Evolutionary conservation across 2,113 vertebrate species (phyloP).

Genomic region (Riparia riparia): DNA sequence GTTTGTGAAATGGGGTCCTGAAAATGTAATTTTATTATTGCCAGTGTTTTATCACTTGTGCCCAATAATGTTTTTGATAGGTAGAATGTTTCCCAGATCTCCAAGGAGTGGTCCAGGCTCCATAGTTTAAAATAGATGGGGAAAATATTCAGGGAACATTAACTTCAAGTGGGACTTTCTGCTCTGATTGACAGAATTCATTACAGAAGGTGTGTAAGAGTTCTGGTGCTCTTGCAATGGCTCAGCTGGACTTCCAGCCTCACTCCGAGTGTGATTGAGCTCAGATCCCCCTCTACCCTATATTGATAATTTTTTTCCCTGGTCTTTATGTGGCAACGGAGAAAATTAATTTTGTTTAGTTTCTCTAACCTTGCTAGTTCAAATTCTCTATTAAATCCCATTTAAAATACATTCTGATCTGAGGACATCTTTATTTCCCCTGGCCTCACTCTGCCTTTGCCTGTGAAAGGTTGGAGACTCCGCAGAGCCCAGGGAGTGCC

Average conservation of each 20-base stretch:
- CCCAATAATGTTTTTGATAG: conserved; percentile 2
- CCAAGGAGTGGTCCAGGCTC: conserved; percentile 23
- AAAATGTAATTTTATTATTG: conserved; percentile 1
- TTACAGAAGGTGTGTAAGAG: conserved; percentile 33
- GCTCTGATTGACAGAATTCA: conserved; percentile 64
- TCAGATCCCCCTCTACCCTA: background rate
- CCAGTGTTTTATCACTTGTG: background rate
- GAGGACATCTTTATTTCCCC: background rate
- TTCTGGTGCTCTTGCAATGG: background rate
- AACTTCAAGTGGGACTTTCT: conserved; percentile 35
- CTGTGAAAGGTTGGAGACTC: background rate
- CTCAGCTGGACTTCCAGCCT: conserved; percentile 38
- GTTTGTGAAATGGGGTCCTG: background rate
- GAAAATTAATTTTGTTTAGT: background rate
- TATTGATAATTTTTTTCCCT: background rate
- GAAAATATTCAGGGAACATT: conserved; percentile 54
- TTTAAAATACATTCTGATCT: background rate
- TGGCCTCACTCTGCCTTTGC: background rate
- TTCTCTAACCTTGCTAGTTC: background rate
- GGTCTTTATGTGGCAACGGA: background rate
- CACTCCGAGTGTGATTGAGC: background rate
- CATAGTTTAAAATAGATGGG: conserved; percentile 35
- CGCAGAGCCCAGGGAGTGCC: background rate
- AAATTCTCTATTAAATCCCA: background rate
- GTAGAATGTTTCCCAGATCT: conserved; percentile 11